Conservation (phyloP, 2,888 invertebrate genomes). For the Lepidochrysops patricia region DNA sequence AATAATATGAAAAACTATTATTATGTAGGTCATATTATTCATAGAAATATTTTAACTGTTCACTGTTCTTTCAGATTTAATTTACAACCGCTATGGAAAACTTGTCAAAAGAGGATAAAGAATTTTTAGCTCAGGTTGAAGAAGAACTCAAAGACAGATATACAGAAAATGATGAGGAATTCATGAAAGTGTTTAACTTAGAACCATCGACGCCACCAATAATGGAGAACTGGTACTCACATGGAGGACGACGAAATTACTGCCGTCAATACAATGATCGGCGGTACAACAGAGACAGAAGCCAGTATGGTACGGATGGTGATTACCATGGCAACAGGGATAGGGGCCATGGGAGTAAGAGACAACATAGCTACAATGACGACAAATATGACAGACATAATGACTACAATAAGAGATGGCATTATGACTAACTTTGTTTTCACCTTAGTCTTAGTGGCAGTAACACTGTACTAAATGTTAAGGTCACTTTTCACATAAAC, state of each 20-base stretch:
- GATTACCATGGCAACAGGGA: constrained; percentile 17
- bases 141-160: constrained; percentile 76
- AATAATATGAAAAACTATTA: no score
- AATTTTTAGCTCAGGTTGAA: constrained; percentile 77
- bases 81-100: constrained; percentile 28
- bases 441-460: no score
- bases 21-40: no score
- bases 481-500: no score
- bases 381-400: constrained; percentile 22
- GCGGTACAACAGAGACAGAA: constrained; percentile 27
- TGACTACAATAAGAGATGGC: constrained; percentile 11
- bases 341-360: constrained; percentile 10
- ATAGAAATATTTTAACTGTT: neutral
- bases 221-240: constrained; percentile 71
- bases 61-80: constrained; percentile 32
- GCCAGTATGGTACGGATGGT: constrained; percentile 31
- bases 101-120: constrained; percentile 72
- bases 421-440: no score
- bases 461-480: no score
- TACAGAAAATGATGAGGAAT: constrained; percentile 77
- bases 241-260: constrained; percentile 42
- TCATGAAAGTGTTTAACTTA: constrained; percentile 62
- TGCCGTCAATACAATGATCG: constrained; percentile 32
- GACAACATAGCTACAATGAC: constrained; percentile 28
- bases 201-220: constrained; percentile 71